phyloP scores from a whole-genome alignment of 2,888 invertebrate species.

The Oxycera nigricornis region DNA sequence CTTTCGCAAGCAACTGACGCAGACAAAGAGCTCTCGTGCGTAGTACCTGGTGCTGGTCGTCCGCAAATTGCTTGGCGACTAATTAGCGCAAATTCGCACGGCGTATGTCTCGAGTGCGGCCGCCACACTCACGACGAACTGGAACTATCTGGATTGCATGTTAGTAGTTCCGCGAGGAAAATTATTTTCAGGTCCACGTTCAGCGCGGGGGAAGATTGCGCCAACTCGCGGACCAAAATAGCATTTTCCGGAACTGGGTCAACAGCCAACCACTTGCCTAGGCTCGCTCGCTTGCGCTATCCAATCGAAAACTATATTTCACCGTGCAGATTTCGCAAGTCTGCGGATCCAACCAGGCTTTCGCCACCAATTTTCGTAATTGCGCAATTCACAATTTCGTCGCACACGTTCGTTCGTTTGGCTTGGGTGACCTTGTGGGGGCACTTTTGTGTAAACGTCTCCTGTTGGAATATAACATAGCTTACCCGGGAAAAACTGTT shows the following conservation, averaged over 20 bases:
- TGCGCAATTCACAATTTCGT: constrained; percentile 32
- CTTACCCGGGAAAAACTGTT: neutral
- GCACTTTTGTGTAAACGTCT: neutral
- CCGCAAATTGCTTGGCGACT: neutral
- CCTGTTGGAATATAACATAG: neutral
- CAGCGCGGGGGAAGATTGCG: neutral
- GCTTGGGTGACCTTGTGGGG: constrained; percentile 15
- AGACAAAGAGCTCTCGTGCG: constrained; percentile 1
- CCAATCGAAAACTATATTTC: constrained; percentile 13
- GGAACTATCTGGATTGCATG: neutral
- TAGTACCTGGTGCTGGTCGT: neutral
- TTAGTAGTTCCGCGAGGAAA: neutral
- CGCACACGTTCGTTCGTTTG: constrained; percentile 5
- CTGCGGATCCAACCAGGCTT: neutral
- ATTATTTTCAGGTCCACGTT: neutral
- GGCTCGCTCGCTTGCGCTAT: neutral
- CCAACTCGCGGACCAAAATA: constrained; percentile 19
- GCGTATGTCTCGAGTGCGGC: neutral
- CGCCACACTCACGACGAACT: neutral
- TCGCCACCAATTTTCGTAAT: constrained; percentile 14
- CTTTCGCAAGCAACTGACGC: too few relatives aligned
- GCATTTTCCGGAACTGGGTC: constrained; percentile 30
- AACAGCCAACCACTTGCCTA: constrained; percentile 25
- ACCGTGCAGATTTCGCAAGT: constrained; percentile 16
- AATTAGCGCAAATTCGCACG: neutral